Conservation (phyloP, 1,140 invertebrate species). For the Rhagoletis pomonella region DNA sequence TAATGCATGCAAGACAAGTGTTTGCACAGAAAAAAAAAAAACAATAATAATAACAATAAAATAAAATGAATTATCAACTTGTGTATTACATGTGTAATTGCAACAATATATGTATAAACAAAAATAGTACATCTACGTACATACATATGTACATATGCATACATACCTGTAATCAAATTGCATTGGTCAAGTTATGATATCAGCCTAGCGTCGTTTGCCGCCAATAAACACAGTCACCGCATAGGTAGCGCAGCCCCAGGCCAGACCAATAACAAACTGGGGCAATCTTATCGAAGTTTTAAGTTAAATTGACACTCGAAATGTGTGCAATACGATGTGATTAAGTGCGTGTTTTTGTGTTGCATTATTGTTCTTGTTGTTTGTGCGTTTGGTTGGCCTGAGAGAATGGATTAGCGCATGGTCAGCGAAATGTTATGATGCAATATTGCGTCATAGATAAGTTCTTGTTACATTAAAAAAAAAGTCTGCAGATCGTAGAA, state of each 20-base stretch:
- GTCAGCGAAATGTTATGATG: neutral
- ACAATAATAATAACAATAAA: neutral
- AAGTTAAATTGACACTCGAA: conserved; percentile 40
- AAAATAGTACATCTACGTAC: too few species aligned
- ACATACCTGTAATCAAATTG: conserved; percentile 22
- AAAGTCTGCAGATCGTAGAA: too few species aligned
- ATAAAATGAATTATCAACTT: neutral
- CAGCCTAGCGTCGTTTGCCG: conserved; percentile 24
- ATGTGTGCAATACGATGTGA: neutral
- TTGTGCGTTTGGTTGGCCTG: neutral
- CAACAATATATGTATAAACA: neutral
- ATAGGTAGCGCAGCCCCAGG: neutral
- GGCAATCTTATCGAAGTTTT: conserved; percentile 50
- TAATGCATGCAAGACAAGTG: neutral
- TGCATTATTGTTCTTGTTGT: neutral
- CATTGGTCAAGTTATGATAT: conserved; percentile 27
- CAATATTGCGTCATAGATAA: too few species aligned
- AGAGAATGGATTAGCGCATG: neutral
- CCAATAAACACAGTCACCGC: neutral
- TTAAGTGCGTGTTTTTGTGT: neutral
- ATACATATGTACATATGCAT: too few species aligned
- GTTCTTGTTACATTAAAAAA: too few species aligned
- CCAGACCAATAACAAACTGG: conserved; percentile 17
- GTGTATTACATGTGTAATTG: conserved; percentile 32
- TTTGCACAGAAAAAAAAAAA: neutral